These are phyloP conservation scores for Pogonomyrmex californicus DNA, from an alignment of 1,140 invertebrate species.

Conservation along the genomic window DNA sequence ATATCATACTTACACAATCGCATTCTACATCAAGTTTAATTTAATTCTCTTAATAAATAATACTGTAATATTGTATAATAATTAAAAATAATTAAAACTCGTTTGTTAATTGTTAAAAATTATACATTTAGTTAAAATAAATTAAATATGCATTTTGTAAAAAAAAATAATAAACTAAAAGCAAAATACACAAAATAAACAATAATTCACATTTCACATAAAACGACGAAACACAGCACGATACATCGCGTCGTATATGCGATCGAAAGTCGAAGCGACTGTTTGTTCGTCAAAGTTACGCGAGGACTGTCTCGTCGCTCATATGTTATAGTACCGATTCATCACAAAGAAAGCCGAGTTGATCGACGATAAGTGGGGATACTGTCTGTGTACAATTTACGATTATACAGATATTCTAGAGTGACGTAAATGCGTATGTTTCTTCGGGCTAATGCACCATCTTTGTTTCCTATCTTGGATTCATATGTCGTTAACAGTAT, in stretches of 20 bases:
- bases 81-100: constrained; percentile 4
- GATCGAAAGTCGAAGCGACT: constrained; percentile 45
- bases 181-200: constrained; percentile 3
- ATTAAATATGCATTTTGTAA: not conserved
- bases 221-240: not conserved
- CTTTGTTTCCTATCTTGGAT: constrained; percentile 48
- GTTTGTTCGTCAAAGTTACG: constrained; percentile 68
- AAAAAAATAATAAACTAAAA: not conserved
- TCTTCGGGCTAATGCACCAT: constrained; percentile 35
- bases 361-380: constrained; percentile 68
- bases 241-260: constrained; percentile 1
- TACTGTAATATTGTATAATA: not conserved
- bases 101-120: not conserved
- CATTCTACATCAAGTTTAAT: constrained; percentile 34
- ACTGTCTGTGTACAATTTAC: constrained; percentile 53
- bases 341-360: constrained; percentile 70
- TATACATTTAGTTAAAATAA: not conserved
- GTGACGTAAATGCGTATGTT: constrained; percentile 46
- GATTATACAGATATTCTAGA: constrained; percentile 69
- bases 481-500: not conserved
- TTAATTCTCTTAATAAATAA: not conserved
- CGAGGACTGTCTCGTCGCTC: constrained; percentile 71
- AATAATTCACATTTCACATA: constrained; percentile 9
- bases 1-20: constrained; percentile 24
- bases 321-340: constrained; percentile 68